Percentiles rank a stretch among this genome's conserved stretches.
Conservation (phyloP, 2,797 vertebrate species). For the Odontamblyopus lacepedii region DNA sequence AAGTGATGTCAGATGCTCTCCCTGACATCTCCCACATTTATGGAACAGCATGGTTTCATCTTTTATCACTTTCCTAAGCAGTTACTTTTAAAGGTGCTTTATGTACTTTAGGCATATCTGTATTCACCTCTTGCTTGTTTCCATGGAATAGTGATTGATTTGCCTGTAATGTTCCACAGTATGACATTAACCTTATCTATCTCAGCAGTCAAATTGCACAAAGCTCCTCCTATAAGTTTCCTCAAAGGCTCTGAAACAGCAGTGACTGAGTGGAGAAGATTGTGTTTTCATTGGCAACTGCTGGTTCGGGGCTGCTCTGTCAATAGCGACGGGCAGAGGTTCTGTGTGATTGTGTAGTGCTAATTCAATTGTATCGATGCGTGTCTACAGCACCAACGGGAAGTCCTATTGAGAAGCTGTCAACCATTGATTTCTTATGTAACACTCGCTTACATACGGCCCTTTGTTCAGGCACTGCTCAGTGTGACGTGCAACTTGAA, state of each 20-base stretch:
- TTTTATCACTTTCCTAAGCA: too few species aligned
- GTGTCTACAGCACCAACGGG: constrained; percentile 37
- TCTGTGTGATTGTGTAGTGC: constrained; percentile 29
- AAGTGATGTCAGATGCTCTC: too few species aligned
- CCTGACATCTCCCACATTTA: too few species aligned
- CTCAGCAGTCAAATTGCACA: not conserved
- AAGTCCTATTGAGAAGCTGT: constrained; percentile 45
- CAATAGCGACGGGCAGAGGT: constrained; percentile 22
- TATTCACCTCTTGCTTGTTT: not conserved
- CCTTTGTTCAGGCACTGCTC: constrained; percentile 7
- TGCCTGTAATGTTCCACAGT: too few species aligned
- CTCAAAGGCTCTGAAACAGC: not conserved
- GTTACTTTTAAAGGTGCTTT: too few species aligned
- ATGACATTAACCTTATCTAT: too few species aligned
- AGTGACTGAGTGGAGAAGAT: constrained; percentile 7
- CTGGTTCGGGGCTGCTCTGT: constrained; percentile 23
- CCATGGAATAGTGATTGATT: too few species aligned
- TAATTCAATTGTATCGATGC: constrained; percentile 56
- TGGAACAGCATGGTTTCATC: too few species aligned
- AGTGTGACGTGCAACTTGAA: constrained; percentile 19
- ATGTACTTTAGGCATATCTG: too few species aligned
- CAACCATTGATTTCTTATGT: constrained; percentile 59
- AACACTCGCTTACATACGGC: constrained; percentile 39
- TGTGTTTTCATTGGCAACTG: constrained; percentile 18
- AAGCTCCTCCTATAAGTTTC: not conserved